phyloP scores from a whole-genome alignment of 2,797 vertebrate species.

The Cossypha heuglini region DNA sequence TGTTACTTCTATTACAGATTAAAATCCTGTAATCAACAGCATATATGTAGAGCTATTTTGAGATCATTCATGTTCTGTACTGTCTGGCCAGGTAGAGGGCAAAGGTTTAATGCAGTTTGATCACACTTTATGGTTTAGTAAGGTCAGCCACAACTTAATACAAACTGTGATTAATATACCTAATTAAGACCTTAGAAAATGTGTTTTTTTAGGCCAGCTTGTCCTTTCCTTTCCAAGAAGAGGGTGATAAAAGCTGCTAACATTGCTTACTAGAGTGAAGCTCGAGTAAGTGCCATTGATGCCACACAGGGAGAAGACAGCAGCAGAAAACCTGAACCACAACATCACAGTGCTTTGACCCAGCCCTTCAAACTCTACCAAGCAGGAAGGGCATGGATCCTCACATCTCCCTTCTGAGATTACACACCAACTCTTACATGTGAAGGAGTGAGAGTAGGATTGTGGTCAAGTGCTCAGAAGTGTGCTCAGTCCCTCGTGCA shows the following conservation, averaged over 20 bases:
- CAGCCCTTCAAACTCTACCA: not conserved
- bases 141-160: not conserved
- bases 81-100: not conserved
- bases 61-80: not conserved
- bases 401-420: not conserved
- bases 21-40: not conserved
- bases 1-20: not conserved
- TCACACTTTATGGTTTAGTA: slow-evolving; percentile 13
- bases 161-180: not conserved
- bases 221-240: not conserved
- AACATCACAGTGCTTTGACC: not conserved
- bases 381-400: not conserved
- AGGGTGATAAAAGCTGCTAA: not conserved
- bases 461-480: not conserved
- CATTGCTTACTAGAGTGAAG: not conserved
- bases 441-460: not conserved
- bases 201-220: not conserved
- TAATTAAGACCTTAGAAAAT: slow-evolving; percentile 10
- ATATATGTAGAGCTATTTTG: not conserved
- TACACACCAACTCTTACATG: not conserved
- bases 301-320: not conserved
- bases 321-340: not conserved
- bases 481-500: not conserved
- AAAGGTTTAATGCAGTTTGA: slow-evolving; percentile 12
- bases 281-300: not conserved